Conservation (phyloP, 2,888 invertebrate species). For the Nomada flava region DNA sequence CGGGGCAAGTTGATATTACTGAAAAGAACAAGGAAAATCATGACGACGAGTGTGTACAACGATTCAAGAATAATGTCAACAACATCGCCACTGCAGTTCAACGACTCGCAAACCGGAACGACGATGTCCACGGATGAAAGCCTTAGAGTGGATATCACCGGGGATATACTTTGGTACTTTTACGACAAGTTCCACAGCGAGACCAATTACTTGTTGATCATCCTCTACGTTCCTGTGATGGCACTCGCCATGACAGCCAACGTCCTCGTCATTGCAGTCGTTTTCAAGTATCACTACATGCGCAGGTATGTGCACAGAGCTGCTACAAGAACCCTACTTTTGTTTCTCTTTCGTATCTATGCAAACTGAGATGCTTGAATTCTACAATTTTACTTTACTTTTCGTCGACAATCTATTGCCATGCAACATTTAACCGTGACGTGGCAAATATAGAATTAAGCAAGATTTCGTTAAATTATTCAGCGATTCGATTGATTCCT, state of each 20-base stretch:
- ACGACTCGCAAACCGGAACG: constrained; percentile 14
- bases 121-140: constrained; percentile 51
- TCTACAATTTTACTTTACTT: too few species aligned
- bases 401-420: too few species aligned
- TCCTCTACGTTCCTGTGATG: constrained; percentile 88
- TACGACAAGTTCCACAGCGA: constrained; percentile 71
- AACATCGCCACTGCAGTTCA: constrained; percentile 7
- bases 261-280: constrained; percentile 88
- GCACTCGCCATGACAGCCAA: constrained; percentile 88
- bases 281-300: constrained; percentile 89
- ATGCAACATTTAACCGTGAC: too few species aligned
- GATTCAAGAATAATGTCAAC: constrained; percentile 13
- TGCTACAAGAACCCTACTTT: too few species aligned
- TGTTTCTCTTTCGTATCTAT: too few species aligned
- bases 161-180: constrained; percentile 66
- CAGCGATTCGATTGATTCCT: constrained; percentile 16
- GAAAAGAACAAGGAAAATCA: background rate
- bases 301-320: constrained; percentile 86
- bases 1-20: background rate
- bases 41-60: constrained; percentile 16
- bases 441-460: background rate
- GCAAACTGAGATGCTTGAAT: too few species aligned
- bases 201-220: constrained; percentile 85
- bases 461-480: constrained; percentile 36
- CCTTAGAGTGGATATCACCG: constrained; percentile 59